These are phyloP conservation scores for Accipiter virgatus DNA, from an alignment of 2,113 vertebrate species.

Conservation along the genomic window DNA sequence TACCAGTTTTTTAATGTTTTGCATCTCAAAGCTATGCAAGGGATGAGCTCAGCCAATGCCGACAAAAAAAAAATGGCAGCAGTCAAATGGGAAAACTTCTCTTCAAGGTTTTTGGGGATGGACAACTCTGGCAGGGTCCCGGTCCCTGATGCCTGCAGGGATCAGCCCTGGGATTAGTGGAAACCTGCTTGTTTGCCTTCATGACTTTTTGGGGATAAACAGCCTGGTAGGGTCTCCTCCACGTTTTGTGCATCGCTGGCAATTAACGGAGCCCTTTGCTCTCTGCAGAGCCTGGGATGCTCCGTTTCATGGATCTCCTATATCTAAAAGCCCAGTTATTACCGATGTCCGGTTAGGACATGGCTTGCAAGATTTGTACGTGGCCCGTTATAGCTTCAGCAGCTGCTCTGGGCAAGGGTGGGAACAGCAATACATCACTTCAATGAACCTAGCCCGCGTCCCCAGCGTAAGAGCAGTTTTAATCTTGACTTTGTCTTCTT, in stretches of 20 bases:
- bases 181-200: background rate
- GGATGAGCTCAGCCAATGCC: background rate
- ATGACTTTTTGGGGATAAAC: background rate
- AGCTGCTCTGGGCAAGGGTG: background rate
- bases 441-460: background rate
- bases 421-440: slow-evolving; percentile 14
- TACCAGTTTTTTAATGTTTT: background rate
- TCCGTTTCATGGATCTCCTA: background rate
- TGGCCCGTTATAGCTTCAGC: slow-evolving; percentile 42
- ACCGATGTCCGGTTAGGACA: background rate
- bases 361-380: background rate
- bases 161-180: background rate
- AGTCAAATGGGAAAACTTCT: background rate
- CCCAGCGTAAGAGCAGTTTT: background rate
- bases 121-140: rapidly evolving
- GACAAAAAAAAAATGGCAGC: background rate
- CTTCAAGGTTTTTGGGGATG: background rate
- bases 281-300: background rate
- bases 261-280: background rate
- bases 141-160: background rate
- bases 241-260: background rate
- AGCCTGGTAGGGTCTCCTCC: background rate
- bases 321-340: background rate
- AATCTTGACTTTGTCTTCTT: slow-evolving; percentile 31
- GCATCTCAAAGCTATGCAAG: background rate